These are phyloP conservation scores for Bombus pyrosoma DNA, from an alignment of 1,140 invertebrate species.

Conservation along the genomic window DNA sequence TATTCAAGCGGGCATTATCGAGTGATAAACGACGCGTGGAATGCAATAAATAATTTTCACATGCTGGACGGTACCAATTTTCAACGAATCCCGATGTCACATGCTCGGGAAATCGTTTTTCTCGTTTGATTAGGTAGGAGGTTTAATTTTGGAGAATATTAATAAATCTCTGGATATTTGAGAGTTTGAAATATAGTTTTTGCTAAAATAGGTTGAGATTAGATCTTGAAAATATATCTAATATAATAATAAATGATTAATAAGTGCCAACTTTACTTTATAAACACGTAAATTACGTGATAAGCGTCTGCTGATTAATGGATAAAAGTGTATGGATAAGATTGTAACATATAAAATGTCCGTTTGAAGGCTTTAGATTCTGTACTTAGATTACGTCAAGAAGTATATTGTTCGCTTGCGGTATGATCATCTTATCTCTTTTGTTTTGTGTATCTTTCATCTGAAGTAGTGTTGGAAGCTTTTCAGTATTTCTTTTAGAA, in stretches of 20 bases:
- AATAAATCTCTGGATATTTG: not conserved
- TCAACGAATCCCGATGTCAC: not conserved
- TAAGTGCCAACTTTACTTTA: not conserved
- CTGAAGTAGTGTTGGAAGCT: not conserved
- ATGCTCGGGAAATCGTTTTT: not conserved
- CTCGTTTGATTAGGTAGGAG: too few relatives aligned
- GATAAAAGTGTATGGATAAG: not conserved
- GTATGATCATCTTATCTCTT: not conserved
- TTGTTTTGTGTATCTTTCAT: not conserved
- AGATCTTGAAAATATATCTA: too few relatives aligned
- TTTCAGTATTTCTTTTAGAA: not conserved
- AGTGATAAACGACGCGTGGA: constrained; percentile 58
- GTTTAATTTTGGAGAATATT: not conserved
- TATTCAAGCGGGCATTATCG: constrained; percentile 56
- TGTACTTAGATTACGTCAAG: not conserved
- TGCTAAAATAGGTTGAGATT: not conserved
- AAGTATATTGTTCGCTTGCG: not conserved
- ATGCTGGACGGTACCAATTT: constrained; percentile 13
- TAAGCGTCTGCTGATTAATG: not conserved
- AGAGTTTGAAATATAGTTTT: not conserved
- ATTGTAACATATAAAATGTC: too few relatives aligned
- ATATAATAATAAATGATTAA: not conserved
- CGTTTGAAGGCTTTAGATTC: not conserved
- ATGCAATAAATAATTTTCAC: constrained; percentile 65
- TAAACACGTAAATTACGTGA: not conserved